Evolutionary conservation across 2,888 invertebrate species (phyloP).

Genomic region (Pammene aurita): DNA sequence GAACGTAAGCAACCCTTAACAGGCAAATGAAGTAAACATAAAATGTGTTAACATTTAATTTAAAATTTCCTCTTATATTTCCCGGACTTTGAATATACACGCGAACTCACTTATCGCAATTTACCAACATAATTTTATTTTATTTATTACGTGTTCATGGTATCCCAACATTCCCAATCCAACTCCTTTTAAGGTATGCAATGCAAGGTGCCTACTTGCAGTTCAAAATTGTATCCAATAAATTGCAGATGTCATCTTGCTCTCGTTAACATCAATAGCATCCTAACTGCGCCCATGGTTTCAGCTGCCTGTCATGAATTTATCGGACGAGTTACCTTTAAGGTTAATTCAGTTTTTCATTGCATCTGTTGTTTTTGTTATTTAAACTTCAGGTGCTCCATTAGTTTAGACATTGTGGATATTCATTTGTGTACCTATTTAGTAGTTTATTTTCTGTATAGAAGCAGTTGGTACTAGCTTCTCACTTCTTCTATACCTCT

Average conservation of each 20-base stretch:
- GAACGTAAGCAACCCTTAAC: too few relatives aligned
- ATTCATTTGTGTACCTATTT: background rate
- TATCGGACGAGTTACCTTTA: slow-evolving; percentile 30
- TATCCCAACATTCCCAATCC: background rate
- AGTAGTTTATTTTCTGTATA: background rate
- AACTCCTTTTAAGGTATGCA: slow-evolving; percentile 31
- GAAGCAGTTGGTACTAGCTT: background rate
- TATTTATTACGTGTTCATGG: slow-evolving; percentile 5
- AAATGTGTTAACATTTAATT: background rate
- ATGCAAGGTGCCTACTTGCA: slow-evolving; percentile 29
- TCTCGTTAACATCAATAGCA: slow-evolving; percentile 24
- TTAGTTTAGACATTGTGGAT: background rate
- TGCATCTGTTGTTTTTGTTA: slow-evolving; percentile 8
- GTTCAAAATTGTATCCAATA: slow-evolving; percentile 20
- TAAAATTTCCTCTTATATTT: background rate
- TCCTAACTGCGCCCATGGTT: slow-evolving; percentile 21
- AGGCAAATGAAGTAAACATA: background rate
- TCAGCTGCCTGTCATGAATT: slow-evolving; percentile 39
- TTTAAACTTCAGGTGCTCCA: slow-evolving; percentile 21
- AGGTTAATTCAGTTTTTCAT: slow-evolving; percentile 21
- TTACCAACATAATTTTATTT: background rate
- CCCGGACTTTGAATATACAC: background rate
- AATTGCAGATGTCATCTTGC: slow-evolving; percentile 36
- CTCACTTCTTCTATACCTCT: too few relatives aligned
- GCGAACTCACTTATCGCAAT: background rate